These are phyloP conservation scores for Nasonia oneida DNA, from an alignment of 2,888 invertebrate genomes.

Conservation along the genomic window DNA sequence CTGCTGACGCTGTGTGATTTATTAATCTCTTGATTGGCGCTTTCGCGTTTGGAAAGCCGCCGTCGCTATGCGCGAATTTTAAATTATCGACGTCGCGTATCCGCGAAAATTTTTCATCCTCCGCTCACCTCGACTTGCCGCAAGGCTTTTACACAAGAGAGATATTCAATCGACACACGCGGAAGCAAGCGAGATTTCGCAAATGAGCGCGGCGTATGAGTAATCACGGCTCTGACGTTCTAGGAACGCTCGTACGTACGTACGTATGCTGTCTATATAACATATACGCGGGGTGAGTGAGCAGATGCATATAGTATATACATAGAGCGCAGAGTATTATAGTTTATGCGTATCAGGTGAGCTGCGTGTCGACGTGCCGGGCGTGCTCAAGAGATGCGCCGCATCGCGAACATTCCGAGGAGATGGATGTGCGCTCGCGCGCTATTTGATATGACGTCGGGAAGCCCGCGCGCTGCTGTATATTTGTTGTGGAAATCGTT, in stretches of 20 bases:
- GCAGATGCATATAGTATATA: neutral
- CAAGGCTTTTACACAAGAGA: neutral
- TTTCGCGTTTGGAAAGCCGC: neutral
- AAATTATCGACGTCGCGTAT: neutral
- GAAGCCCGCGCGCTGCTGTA: neutral
- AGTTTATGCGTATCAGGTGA: constrained; percentile 31
- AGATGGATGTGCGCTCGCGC: constrained; percentile 1
- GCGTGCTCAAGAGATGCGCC: constrained; percentile 45
- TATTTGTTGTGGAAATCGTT: constrained; percentile 7
- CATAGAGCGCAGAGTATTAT: neutral
- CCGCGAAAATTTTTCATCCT: too few relatives aligned
- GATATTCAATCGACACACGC: neutral
- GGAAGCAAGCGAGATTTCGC: constrained; percentile 21
- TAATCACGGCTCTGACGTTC: constrained; percentile 40
- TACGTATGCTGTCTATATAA: neutral
- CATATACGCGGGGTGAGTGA: neutral
- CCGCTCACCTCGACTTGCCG: neutral
- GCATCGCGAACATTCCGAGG: constrained; percentile 42
- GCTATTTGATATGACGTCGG: constrained; percentile 13
- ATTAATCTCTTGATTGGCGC: neutral
- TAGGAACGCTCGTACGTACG: constrained; percentile 22
- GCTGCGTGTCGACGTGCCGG: constrained; percentile 41
- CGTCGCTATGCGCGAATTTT: too few relatives aligned
- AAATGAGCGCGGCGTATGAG: constrained; percentile 22
- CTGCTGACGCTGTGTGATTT: neutral